Percentiles rank a stretch among this genome's conserved stretches.
phyloP scores from a whole-genome alignment of 1,140 invertebrate genomes.

The Macrocentrus cingulum region DNA sequence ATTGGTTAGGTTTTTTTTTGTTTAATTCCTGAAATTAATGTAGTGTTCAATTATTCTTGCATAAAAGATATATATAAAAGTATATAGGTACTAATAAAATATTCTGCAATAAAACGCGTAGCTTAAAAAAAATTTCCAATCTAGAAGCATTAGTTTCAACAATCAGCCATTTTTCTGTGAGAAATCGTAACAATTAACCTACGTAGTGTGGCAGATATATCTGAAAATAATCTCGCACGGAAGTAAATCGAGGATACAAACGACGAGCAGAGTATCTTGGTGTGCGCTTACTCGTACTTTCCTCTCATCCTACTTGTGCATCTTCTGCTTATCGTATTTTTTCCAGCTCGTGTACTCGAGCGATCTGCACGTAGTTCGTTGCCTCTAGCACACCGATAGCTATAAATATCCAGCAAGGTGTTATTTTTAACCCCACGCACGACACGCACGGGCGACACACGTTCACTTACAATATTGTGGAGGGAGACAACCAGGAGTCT shows the following conservation, averaged over 20 bases:
- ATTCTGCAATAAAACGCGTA: too few relatives aligned
- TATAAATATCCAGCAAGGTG: constrained; percentile 52
- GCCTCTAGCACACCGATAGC: constrained; percentile 26
- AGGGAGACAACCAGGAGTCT: not conserved
- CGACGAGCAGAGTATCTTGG: not conserved
- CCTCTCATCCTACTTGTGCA: constrained; percentile 12
- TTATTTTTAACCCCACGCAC: constrained; percentile 52
- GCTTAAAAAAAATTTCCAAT: too few relatives aligned
- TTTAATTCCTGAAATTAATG: too few relatives aligned
- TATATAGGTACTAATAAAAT: too few relatives aligned
- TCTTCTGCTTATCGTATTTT: constrained; percentile 4
- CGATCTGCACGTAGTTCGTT: constrained; percentile 23
- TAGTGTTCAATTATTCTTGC: too few relatives aligned
- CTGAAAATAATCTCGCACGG: constrained; percentile 8
- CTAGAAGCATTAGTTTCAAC: too few relatives aligned
- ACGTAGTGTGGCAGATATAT: not conserved
- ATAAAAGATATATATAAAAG: too few relatives aligned
- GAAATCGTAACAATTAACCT: too few relatives aligned
- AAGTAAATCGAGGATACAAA: constrained; percentile 15
- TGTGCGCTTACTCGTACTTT: not conserved
- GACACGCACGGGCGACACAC: constrained; percentile 27
- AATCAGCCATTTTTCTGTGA: too few relatives aligned
- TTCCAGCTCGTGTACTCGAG: not conserved
- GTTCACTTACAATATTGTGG: not conserved
- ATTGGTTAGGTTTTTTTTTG: too few relatives aligned